These are phyloP conservation scores for Bostrychus sinensis DNA, from an alignment of 2,113 vertebrate species.

Conservation along the genomic window DNA sequence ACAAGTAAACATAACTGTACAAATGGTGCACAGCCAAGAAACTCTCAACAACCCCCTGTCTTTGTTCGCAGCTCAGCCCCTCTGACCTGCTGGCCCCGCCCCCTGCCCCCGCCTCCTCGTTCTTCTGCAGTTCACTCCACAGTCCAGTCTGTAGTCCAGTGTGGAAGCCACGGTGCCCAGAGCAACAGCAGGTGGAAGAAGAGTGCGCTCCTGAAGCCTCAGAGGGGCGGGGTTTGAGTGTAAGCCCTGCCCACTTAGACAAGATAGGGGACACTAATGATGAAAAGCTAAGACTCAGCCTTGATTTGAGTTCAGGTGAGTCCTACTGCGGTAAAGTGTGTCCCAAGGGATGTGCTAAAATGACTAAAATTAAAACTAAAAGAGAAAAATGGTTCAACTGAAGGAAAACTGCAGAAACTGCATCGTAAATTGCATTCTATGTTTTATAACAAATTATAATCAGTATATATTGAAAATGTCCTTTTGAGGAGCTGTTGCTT, in stretches of 20 bases:
- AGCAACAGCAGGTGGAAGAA: constrained; percentile 71
- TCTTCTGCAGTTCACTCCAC: constrained; percentile 25
- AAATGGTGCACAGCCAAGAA: no score
- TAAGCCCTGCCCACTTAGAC: constrained; percentile 59
- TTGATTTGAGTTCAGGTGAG: constrained; percentile 61
- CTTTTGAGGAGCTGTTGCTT: no score
- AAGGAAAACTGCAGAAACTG: no score
- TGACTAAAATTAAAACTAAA: no score
- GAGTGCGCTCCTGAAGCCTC: constrained; percentile 68
- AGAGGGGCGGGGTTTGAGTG: background rate
- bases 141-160: constrained; percentile 32
- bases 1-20: no score
- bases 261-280: constrained; percentile 58
- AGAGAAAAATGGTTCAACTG: no score
- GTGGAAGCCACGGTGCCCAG: constrained; percentile 56
- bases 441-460: no score
- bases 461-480: no score
- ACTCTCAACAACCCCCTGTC: background rate
- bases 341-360: no score
- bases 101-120: constrained; percentile 24
- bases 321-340: no score
- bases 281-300: constrained; percentile 69
- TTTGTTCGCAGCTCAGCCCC: constrained; percentile 38
- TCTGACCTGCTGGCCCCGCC: constrained; percentile 47
- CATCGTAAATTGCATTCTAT: no score